phyloP scores from a whole-genome alignment of 2,797 vertebrate species.

The Sandelia bainsii region DNA sequence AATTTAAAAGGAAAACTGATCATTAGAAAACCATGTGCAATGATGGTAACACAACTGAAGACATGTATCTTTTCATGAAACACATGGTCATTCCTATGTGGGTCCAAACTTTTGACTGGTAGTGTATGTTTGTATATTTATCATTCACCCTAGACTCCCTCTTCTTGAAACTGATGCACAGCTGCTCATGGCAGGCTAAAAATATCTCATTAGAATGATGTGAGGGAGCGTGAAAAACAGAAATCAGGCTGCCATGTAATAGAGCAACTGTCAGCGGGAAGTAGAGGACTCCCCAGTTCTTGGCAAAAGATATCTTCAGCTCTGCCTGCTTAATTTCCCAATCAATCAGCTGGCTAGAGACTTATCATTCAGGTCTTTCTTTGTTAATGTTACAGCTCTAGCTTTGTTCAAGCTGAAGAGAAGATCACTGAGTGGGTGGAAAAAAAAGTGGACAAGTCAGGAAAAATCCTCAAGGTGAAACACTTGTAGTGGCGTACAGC shows the following conservation, averaged over 20 bases:
- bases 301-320: conserved; percentile 41
- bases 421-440: conserved; percentile 5
- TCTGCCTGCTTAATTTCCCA: conserved; percentile 37
- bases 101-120: no score
- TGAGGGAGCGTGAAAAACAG: conserved; percentile 55
- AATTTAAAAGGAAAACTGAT: no score
- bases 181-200: conserved; percentile 68
- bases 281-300: conserved; percentile 43
- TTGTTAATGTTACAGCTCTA: no score
- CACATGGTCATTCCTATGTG: no score
- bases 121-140: conserved; percentile 28
- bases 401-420: neutral
- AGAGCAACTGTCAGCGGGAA: conserved; percentile 50
- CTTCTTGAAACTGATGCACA: conserved; percentile 53
- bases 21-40: no score
- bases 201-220: conserved; percentile 64
- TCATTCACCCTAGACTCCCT: conserved; percentile 33
- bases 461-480: conserved; percentile 22
- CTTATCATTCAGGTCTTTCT: neutral
- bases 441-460: conserved; percentile 1
- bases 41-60: no score
- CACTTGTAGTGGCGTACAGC: conserved; percentile 17
- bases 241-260: conserved; percentile 60
- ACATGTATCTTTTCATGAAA: no score
- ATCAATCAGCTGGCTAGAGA: conserved; percentile 39